Base-by-base conservation (phyloP, 1,140 invertebrate species). In the Neodiprion fabricii region DNA sequence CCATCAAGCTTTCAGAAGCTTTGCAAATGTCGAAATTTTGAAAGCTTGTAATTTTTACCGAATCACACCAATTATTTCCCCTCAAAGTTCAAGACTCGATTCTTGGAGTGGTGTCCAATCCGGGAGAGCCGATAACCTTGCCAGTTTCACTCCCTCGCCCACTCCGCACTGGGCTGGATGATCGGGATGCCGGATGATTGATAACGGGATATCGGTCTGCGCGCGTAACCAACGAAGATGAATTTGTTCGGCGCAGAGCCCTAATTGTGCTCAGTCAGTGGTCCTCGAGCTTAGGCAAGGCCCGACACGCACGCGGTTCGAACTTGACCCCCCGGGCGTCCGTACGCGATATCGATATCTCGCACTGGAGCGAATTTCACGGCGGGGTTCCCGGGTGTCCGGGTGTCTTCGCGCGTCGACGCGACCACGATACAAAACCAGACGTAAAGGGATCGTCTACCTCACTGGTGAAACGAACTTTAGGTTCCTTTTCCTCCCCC, bases 191-290 rank as follows among this genome's bases (percentile, higher is more conserved):
- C 75, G 81, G 79, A 83, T 84, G 82, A 84, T 84, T 83, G 81
- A 84, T 83, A 83, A 84, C 83, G 81, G 81, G n/a, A 53, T 53
- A 83, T 83, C 78, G 76, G 76, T 76, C 75, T 80, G 77, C 77
- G 79, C 77, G 78, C 74, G 73, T 68, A 78, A 72, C 73, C 79
- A 82, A 84, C 79, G 82, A 83, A 85, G 83, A 84, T 85, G 81
- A 84, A 85, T 83, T 85, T 75, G 80, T 85, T 84, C 79, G 78
- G 80, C 81, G 78, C 79, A 77, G 78, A 81, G 80, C 67, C 81
- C 84, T 84, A 85, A 85, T 85, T 85, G 83, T 84, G 83, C 83
- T 73, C 83, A 83, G 84, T 83, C 81, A 85, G 84, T 81, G 84
- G 84, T 85, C 83, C 74, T 72, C 71, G 49, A 53, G 50, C 14